Evolutionary conservation across 2,113 vertebrate genomes (phyloP).

Genomic region (Cisticola juncidis): DNA sequence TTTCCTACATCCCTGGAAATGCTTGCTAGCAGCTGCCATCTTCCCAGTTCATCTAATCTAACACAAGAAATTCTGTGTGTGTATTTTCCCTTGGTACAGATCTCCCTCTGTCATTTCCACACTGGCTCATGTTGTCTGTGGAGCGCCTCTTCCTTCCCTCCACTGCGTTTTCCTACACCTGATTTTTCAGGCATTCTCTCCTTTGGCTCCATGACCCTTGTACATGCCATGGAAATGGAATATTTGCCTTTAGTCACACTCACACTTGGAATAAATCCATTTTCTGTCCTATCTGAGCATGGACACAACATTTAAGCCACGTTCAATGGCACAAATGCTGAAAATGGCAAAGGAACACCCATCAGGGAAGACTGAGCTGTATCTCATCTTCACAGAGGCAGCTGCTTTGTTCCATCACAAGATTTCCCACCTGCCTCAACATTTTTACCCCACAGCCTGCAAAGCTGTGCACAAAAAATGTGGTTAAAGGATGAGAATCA

Average conservation of each 20-base stretch:
- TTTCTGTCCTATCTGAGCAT: fast-evolving
- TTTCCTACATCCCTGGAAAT: background rate
- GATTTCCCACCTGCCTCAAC: background rate
- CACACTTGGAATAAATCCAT: background rate
- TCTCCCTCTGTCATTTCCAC: background rate
- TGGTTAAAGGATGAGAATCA: background rate
- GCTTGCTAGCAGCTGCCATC: background rate
- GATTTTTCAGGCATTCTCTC: background rate
- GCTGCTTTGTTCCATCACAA: background rate
- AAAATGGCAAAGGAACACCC: background rate
- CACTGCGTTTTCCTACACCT: background rate
- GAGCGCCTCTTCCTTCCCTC: background rate
- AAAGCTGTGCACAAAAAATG: background rate
- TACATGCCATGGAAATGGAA: background rate
- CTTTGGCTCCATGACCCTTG: background rate
- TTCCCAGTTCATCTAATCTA: background rate
- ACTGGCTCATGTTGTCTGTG: background rate
- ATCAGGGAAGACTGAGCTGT: background rate
- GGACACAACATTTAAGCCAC: background rate
- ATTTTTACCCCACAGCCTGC: background rate
- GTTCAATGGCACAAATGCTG: fast-evolving
- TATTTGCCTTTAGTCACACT: background rate
- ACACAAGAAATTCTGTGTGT: background rate
- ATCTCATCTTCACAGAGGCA: background rate
- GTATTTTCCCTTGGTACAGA: background rate